Base-by-base conservation (phyloP, 1,140 invertebrate species). In the Arion vulgaris region DNA sequence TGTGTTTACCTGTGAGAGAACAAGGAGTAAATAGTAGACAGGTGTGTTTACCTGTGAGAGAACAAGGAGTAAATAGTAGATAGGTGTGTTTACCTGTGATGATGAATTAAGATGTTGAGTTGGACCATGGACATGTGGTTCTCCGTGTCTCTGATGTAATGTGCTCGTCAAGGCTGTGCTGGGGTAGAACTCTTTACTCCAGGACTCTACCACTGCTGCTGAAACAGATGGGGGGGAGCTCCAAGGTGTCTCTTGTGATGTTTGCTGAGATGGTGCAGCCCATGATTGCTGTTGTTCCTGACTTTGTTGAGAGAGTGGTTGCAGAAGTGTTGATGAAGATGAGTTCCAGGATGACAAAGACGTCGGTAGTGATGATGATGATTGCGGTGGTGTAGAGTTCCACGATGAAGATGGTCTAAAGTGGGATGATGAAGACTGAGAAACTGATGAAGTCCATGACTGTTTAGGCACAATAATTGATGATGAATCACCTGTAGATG, bases 161-260 rank as follows among this genome's bases (percentile, higher is more conserved):
- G 28, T 13, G 17, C 17, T 66, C 32, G 62, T 32, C 5, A 32
- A 66, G n/a, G 17, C 62, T 32, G 34, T 2, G 49, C 32, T 68
- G 1, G 76, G 62, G 28, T 38, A 78, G 39, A 28, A 80, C 34
- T 71, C 78, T 71, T 80, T 80, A 34, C 78, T 80, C 78, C 78
- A 80, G 13, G 62, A 71, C 66, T 80, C 78, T 23, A 68, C 36
- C 36, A 36, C 38, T 13, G 45, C 36, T 1, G 7, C 51, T 38
- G 51, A 1, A 5, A 39, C 51, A 36, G 53, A 78, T 15, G 76
- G 19, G 32, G 76, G 45, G 26, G 73, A 75, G n/a, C 73, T 75
- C 73, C 73, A 75, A 28, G 73, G 0, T 32, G 73, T 2, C 15
- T 75, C 73, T 34, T 51, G 73, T 5, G 45, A 51, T 75, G 73